Percentiles rank a stretch among this genome's conserved stretches.
Evolutionary conservation across 2,888 invertebrate genomes (phyloP).

Genomic region (Andrena dorsata): DNA sequence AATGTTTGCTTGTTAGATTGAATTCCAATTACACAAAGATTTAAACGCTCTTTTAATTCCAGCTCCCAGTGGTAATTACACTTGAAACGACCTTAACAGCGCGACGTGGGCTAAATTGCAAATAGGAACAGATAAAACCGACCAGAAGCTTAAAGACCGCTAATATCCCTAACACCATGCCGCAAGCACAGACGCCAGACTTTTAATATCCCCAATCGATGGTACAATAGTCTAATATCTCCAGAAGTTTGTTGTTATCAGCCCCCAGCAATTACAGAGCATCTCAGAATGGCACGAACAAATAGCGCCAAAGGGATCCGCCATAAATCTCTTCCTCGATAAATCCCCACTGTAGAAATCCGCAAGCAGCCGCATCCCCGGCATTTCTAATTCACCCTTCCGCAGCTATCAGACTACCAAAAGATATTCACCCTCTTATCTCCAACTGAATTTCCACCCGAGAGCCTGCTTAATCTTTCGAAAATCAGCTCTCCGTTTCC

Average conservation of each 20-base stretch:
- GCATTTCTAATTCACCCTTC: constrained; percentile 2
- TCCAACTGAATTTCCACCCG: constrained; percentile 7
- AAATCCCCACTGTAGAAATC: neutral
- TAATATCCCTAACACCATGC: neutral
- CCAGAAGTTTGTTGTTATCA: neutral
- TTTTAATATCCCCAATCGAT: neutral
- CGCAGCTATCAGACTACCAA: neutral
- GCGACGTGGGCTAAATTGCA: neutral
- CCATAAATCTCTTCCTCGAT: neutral
- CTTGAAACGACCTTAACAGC: constrained; percentile 7
- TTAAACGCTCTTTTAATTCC: constrained; percentile 11
- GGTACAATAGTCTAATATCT: neutral
- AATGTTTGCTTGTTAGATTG: neutral
- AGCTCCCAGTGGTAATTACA: constrained; percentile 10
- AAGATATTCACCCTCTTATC: constrained; percentile 6
- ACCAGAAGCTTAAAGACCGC: neutral
- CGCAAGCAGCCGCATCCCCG: neutral
- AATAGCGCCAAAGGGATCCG: neutral
- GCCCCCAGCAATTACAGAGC: neutral
- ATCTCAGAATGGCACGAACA: neutral
- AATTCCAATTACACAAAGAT: constrained; percentile 10
- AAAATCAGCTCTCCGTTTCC: neutral
- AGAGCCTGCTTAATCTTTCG: constrained; percentile 6
- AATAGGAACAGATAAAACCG: neutral
- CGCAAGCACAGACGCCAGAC: neutral